Evolutionary conservation across 2,888 invertebrate species (phyloP), one percentile per base, ranked within the genome.

Genomic region (Sylvicola cinctus): DNA sequence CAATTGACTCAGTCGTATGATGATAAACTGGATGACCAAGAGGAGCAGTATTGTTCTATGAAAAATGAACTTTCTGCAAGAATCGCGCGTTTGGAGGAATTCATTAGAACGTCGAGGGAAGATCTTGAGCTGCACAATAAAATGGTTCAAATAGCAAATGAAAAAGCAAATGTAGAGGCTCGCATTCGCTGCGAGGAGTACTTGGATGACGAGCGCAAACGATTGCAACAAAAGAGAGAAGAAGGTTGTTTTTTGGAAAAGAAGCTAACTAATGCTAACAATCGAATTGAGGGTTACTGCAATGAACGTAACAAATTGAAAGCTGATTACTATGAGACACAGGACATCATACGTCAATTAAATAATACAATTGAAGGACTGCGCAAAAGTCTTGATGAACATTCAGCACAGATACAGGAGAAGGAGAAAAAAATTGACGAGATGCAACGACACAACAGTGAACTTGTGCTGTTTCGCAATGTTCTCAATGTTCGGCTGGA

Each of bases 381-480:
- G 37, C 81, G 79, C 46, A 83, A 76, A 50, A 88, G 88, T 55
- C 77, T 90, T 36, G 60, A 67, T 4, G 87, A 88, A 52, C 66
- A 85, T 40, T 87, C 90, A 48, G 65, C 66, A 16, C 77, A 79
- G 1, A 84, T 90, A 38, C 76, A 77, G 45, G 78, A 80, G 33
- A 87, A 85, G 56, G 88, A 90, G 52, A 78, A 75, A 46, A 65
- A 75, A 40, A 83, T 90, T 42, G 74, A 74, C 45, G 84, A 85
- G 42, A 54, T 88, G 37, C 79, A 84, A 51, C 72, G 75, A 42
- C 81, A 76, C 49, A 88, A 83, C 49, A 74, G 77, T 48, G 88
- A 90, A 49, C 55, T 91, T 40, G 87, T 91, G 50, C 91, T 90
- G 53, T 84, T 80, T 52, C 87, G 84, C 50, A 87, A 84, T 52